Evolutionary conservation across 2,797 vertebrate species (phyloP), one percentile per base, ranked within the genome.

Genomic region (Lutjanus campechanus): DNA sequence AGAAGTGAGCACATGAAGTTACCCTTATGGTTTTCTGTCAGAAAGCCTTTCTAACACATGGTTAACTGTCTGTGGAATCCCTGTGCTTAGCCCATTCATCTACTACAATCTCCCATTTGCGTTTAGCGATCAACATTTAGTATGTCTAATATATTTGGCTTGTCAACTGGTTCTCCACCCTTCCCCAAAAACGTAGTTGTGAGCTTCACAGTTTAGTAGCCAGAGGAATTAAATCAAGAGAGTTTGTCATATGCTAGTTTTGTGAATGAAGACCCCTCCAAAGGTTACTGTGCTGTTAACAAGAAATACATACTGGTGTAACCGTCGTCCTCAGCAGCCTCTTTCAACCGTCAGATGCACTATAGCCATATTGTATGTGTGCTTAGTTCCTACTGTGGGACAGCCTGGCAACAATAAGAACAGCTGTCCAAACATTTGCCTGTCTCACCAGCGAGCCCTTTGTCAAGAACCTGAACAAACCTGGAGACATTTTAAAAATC

Each of bases 351-450:
- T 73, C 49, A 69, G 53, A 53, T 73, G 44, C 50, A 65, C 71
- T 83, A 56, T 77, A 61, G 69, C 41, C 46, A 19, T 61, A 85
- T 77, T 84, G 77, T 81, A 80, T 80, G 65, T 86, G 79, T 84
- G 54, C 73, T 80, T 7, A 74, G 78, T 60, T 69, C 65, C 85
- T 76, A 69, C 68, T 66, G 53, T 82, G 73, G 74, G 84, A 87
- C 64, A 76, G 71, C 81, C 65, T 69, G 72, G 83, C 70, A 88
- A 93, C 91, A 91, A 83, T 87, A 75, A 83, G 76, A 80, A 77
- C 93, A 95, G 91, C 93, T 94, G 93, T 90, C 87, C 86, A 93
- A 94, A 93, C 90, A 91, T 93, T 93, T 93, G 83, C 77, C 85
- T 55, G 19, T 56, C 79, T 88, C 76, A 69, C 83, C 82, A 89